Base-by-base conservation (phyloP, 2,797 vertebrate species). In the Crypturellus tataupa region DNA sequence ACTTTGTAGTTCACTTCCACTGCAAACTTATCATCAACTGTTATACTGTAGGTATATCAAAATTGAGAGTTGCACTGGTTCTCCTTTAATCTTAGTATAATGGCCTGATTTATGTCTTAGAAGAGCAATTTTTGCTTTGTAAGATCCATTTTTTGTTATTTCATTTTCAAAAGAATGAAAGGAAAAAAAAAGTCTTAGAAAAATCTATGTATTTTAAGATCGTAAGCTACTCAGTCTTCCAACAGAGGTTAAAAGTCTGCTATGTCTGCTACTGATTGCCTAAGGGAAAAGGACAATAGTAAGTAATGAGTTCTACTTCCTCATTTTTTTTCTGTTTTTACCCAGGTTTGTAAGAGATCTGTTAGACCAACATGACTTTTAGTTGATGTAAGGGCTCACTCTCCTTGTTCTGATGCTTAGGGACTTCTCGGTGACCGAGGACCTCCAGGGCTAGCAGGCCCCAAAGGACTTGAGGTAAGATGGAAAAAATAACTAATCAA, bases 381-480 rank as follows among this genome's bases (percentile, higher is more conserved):
- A 39, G 2, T 10, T 85, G 77, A 47, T 80, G 10, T 4, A 73
- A 62, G 56, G 51, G 87, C 56, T 95, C 37, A 71, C 55, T 83
- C 16, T 93, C 13, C 79, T 13, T 94, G 6, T 92, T 58, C 95
- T 94, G 21, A n/a, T 96, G 24, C 97, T 97, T 92, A 97, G 99
- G 99, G 99, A 98, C 94, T 95, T 97, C 92, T 98, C 92, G 99
- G 99, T 97, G 97, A 97, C 24, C 98, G 98, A 95, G 99, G 99
- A 3, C 98, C 97, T 80, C 98, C 98, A 90, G 99, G 99, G 75
- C 98, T 98, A 27, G 97, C 94, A 5, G 99, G 99, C 55, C 98
- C 99, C 91, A 98, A 99, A 97, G 99, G 99, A 98, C 96, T 88
- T 93, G 98, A 99, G 99, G 99, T 99, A 98, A 96, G 95, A 62